A percentile compares a stretch with the other conserved stretches of the same genome.
phyloP scores from a whole-genome alignment of 2,797 vertebrate genomes.

The Hylomyscus alleni region DNA sequence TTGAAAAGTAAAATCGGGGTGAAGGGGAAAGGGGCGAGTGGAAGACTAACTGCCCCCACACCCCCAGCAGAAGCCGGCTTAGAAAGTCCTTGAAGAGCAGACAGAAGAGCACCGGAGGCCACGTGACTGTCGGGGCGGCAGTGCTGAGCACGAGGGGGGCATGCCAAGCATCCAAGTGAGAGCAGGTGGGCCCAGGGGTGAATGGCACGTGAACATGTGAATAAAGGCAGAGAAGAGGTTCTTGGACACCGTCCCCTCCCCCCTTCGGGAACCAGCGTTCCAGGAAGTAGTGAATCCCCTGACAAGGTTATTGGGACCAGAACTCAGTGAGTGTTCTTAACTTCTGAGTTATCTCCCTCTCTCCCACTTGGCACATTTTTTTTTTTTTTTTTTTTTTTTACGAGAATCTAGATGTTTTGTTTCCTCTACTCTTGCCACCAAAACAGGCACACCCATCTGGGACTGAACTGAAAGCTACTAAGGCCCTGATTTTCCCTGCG shows the following conservation, averaged over 20 bases:
- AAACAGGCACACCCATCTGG: accelerated
- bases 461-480: neutral
- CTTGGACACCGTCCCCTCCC: too few relatives aligned
- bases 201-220: neutral
- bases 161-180: neutral
- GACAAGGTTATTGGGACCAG: neutral
- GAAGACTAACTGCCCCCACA: neutral
- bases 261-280: neutral
- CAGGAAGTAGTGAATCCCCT: neutral
- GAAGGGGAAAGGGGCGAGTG: neutral
- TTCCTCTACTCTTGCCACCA: neutral
- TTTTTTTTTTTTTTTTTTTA: too few relatives aligned
- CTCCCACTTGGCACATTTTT: neutral
- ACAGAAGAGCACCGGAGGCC: constrained; percentile 7
- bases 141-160: neutral
- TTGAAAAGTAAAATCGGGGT: constrained; percentile 49
- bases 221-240: neutral
- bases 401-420: accelerated
- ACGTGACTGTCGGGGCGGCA: neutral
- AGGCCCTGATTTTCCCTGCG: neutral
- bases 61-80: neutral
- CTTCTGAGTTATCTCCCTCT: neutral
- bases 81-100: neutral
- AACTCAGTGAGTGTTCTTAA: neutral
- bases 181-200: neutral